A percentile compares a stretch with the other conserved stretches of the same genome.
These are phyloP conservation scores for Agapornis roseicollis DNA, from an alignment of 2,113 vertebrate species.

Conservation along the genomic window DNA sequence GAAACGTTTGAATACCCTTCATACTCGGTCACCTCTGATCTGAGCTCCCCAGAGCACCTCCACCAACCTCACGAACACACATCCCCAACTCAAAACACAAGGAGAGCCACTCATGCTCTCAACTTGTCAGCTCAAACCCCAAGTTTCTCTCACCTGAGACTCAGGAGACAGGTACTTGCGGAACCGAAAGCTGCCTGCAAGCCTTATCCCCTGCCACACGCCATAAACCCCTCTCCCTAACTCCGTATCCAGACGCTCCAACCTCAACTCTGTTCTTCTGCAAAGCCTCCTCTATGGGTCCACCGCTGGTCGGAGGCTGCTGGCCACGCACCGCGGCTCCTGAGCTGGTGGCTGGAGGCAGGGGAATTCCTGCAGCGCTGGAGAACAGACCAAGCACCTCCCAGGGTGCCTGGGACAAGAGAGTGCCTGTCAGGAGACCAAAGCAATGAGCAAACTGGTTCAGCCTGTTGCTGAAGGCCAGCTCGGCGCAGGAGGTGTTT, in stretches of 20 bases:
- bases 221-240: neutral
- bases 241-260: rapidly evolving
- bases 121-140: neutral
- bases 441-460: slow-evolving; percentile 41
- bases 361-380: slow-evolving; percentile 30
- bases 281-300: neutral
- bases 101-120: neutral
- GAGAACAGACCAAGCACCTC: slow-evolving; percentile 10
- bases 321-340: neutral
- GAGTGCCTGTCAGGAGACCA: neutral
- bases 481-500: neutral
- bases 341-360: neutral
- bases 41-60: neutral
- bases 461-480: slow-evolving; percentile 48
- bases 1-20: neutral
- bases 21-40: neutral
- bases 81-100: rapidly evolving
- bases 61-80: rapidly evolving
- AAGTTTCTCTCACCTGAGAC: slow-evolving; percentile 28
- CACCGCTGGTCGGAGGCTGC: neutral
- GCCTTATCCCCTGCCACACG: neutral
- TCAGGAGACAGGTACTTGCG: neutral
- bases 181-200: neutral
- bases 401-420: neutral
- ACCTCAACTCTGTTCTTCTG: neutral